Evolutionary conservation across 2,113 vertebrate genomes (phyloP).

Genomic region (Stigmatopora argus): DNA sequence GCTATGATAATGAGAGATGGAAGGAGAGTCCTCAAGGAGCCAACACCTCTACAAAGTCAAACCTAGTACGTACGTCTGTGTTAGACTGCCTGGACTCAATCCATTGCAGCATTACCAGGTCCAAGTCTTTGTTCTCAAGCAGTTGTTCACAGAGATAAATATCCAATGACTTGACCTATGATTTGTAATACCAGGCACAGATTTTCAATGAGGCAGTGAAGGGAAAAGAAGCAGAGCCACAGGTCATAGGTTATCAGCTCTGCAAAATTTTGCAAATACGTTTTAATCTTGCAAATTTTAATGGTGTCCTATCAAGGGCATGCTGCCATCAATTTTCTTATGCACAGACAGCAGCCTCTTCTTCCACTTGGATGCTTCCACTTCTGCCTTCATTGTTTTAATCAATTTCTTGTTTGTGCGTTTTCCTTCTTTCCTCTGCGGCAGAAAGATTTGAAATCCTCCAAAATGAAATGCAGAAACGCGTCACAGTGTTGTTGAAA

Average conservation of each 20-base stretch:
- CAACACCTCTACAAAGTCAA: conserved; percentile 43
- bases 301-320: neutral
- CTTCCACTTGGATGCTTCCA: neutral
- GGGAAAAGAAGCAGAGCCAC: neutral
- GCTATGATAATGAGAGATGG: conserved; percentile 12
- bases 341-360: neutral
- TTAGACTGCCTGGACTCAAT: neutral
- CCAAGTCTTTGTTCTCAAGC: neutral
- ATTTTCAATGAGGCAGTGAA: neutral
- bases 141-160: neutral
- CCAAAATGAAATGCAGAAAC: neutral
- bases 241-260: neutral
- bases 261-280: neutral
- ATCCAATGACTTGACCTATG: neutral
- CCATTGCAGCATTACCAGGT: neutral
- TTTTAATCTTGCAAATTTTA: neutral
- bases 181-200: neutral
- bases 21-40: conserved; percentile 24
- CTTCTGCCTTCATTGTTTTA: conserved; percentile 2
- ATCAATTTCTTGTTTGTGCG: conserved; percentile 2
- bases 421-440: neutral
- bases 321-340: neutral
- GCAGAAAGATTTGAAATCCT: neutral
- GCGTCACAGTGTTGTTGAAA: neutral
- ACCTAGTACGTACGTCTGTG: conserved; percentile 23